Conservation (phyloP, 2,797 vertebrate genomes). For the Gorsachius magnificus region DNA sequence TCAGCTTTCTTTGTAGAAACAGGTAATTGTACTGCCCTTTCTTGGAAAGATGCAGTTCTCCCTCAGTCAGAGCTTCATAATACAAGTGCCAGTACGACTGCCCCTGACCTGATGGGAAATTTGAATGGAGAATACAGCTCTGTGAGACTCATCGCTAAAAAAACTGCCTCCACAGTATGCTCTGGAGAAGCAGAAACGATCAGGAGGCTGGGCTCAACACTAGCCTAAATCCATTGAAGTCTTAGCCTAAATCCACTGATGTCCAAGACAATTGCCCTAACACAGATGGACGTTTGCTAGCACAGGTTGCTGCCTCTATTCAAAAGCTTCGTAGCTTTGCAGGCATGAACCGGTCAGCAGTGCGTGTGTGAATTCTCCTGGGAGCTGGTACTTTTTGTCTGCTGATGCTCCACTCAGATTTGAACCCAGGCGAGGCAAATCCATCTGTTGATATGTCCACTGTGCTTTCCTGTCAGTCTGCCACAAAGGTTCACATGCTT, state of each 20-base stretch:
- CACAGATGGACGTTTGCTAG: neutral
- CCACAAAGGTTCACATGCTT: neutral
- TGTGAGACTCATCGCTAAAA: neutral
- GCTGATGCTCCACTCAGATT: neutral
- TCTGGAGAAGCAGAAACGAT: neutral
- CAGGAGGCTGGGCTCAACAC: neutral
- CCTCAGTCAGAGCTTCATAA: neutral
- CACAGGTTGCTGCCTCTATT: neutral
- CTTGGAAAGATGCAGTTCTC: neutral
- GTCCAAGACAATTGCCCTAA: neutral
- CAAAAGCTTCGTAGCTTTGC: neutral
- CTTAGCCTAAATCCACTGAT: neutral
- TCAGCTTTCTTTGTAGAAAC: conserved; percentile 17
- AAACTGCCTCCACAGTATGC: neutral
- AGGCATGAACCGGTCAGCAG: neutral
- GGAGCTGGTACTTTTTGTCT: neutral
- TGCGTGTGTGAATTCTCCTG: neutral
- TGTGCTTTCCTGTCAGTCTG: neutral
- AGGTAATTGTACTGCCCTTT: conserved; percentile 30
- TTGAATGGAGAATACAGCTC: neutral
- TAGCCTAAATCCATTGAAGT: neutral
- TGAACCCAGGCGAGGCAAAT: neutral
- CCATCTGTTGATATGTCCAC: neutral
- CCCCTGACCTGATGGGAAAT: neutral
- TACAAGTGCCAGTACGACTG: neutral